Evolutionary conservation across 2,113 vertebrate genomes (phyloP).

Genomic region (Polypterus senegalus): DNA sequence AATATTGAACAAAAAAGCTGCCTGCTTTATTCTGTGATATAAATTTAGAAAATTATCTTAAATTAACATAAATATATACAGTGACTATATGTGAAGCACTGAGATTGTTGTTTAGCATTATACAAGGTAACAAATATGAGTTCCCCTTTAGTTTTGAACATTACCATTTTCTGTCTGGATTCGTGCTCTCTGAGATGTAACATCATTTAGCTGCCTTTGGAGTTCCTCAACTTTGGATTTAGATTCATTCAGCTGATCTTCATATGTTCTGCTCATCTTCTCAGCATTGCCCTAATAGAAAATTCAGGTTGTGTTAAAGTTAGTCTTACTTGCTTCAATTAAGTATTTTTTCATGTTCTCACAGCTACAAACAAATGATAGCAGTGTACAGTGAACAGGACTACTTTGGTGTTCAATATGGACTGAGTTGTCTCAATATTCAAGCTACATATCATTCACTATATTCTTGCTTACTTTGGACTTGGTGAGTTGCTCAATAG

Average conservation of each 20-base stretch:
- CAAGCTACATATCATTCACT: too few relatives aligned
- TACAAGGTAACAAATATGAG: too few relatives aligned
- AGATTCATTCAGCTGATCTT: conserved; percentile 79
- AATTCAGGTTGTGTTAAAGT: too few relatives aligned
- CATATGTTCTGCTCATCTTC: conserved; percentile 72
- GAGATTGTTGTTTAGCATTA: too few relatives aligned
- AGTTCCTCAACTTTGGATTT: conserved; percentile 77
- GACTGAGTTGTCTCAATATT: background rate
- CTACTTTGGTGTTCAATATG: background rate
- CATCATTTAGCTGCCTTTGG: conserved; percentile 67
- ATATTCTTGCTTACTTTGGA: conserved; percentile 54
- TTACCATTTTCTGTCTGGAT: conserved; percentile 73
- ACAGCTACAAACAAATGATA: background rate
- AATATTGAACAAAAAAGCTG: too few relatives aligned
- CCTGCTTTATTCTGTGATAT: too few relatives aligned
- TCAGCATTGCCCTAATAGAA: conserved; percentile 58
- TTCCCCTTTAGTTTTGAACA: background rate
- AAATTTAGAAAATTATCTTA: too few relatives aligned
- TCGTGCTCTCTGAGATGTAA: conserved; percentile 54
- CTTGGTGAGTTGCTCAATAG: conserved; percentile 69
- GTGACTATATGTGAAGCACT: too few relatives aligned
- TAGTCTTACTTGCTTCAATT: background rate
- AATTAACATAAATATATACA: too few relatives aligned
- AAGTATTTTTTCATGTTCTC: background rate
- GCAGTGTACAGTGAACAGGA: background rate